A percentile compares a stretch with the other conserved stretches of the same genome.
phyloP scores from a whole-genome alignment of 37 sponge, comb jelly and placozoan species.

The Diacarnus erythraeanus region DNA sequence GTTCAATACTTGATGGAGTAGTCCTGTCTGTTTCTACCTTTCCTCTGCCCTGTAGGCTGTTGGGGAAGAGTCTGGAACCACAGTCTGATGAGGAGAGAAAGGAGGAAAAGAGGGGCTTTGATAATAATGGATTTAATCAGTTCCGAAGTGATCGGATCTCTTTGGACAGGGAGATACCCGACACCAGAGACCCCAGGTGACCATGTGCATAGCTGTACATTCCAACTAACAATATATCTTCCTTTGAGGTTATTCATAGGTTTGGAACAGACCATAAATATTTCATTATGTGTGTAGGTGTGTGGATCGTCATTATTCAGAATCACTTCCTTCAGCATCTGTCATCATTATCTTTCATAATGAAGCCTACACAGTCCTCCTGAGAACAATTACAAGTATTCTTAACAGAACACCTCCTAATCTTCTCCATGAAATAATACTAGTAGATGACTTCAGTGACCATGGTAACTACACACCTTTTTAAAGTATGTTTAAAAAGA shows the following conservation, averaged over 20 bases:
- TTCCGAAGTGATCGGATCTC: slow-evolving; percentile 76
- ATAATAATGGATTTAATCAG: slow-evolving; percentile 86
- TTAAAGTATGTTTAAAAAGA: too few relatives aligned
- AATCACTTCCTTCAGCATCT: slow-evolving; percentile 66
- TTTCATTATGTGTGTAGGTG: slow-evolving; percentile 16
- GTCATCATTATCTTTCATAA: slow-evolving; percentile 96
- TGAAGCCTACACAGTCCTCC: slow-evolving; percentile 84
- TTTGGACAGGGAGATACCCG: slow-evolving; percentile 79
- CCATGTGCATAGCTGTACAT: background rate
- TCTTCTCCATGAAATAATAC: slow-evolving; percentile 88
- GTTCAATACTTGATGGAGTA: background rate
- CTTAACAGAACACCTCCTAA: slow-evolving; percentile 81
- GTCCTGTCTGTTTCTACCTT: background rate
- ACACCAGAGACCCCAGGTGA: slow-evolving; percentile 82
- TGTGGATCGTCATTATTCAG: slow-evolving; percentile 25
- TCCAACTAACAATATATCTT: background rate
- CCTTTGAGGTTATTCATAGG: too few relatives aligned
- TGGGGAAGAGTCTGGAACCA: slow-evolving; percentile 31
- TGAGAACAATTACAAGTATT: slow-evolving; percentile 90
- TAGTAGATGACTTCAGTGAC: slow-evolving; percentile 96
- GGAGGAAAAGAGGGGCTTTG: slow-evolving; percentile 70
- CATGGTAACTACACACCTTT: slow-evolving; percentile 80
- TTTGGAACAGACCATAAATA: background rate
- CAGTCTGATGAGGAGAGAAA: slow-evolving; percentile 69
- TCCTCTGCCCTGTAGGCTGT: slow-evolving; percentile 3